Evolutionary conservation across 2,888 invertebrate genomes (phyloP).

Genomic region (Pharmacophagus antenor): DNA sequence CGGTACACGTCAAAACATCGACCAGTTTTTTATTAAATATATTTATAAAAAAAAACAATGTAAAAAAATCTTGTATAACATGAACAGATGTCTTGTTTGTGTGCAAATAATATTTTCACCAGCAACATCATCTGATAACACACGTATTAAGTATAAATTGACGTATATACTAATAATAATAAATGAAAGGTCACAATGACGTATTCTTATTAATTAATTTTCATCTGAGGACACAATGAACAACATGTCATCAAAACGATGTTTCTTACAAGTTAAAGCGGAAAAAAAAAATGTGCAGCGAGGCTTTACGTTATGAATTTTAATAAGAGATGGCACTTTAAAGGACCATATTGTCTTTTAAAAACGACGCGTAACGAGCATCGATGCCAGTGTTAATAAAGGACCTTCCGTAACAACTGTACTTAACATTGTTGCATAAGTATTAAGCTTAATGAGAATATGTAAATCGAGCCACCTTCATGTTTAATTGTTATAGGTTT

Average conservation of each 20-base stretch:
- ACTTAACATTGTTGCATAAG: constrained; percentile 20
- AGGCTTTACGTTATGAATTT: constrained; percentile 15
- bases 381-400: constrained; percentile 10
- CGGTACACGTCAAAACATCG: too few species aligned
- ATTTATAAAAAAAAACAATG: too few species aligned
- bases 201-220: too few species aligned
- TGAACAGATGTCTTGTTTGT: too few species aligned
- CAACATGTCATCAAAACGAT: background rate
- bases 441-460: constrained; percentile 15
- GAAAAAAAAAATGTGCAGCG: too few species aligned
- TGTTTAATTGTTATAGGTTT: constrained; percentile 10
- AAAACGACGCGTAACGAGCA: background rate
- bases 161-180: too few species aligned
- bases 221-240: background rate
- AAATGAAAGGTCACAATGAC: too few species aligned
- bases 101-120: too few species aligned
- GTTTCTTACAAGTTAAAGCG: background rate
- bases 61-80: too few species aligned
- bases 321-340: constrained; percentile 17
- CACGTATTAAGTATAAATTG: too few species aligned
- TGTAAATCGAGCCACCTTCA: background rate
- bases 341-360: background rate
- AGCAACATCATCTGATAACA: too few species aligned
- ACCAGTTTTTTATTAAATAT: too few species aligned
- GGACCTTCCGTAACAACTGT: constrained; percentile 6